Evolutionary conservation across 1,140 invertebrate species (phyloP).

Genomic region (Sitodiplosis mosellana): DNA sequence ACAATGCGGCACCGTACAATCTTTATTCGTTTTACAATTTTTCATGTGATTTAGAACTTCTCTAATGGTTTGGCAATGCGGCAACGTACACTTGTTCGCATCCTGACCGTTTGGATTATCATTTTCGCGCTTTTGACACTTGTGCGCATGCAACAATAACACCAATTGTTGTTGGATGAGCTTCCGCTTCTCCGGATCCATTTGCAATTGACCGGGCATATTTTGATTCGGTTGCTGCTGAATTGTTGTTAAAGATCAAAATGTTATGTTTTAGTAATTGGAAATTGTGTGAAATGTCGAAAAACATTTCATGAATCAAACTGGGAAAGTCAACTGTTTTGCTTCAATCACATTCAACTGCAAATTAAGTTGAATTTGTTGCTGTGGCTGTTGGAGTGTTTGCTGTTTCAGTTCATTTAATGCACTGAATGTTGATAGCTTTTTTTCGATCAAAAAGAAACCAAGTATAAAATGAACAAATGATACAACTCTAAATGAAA

Average conservation of each 20-base stretch:
- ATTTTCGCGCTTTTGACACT: slow-evolving; percentile 83
- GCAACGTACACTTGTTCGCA: slow-evolving; percentile 67
- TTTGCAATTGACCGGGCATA: slow-evolving; percentile 29
- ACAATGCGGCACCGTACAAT: slow-evolving; percentile 84
- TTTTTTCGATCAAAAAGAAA: no score
- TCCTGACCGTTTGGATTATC: slow-evolving; percentile 42
- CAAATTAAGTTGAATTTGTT: slow-evolving; percentile 13
- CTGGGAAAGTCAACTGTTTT: no score
- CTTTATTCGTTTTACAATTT: slow-evolving; percentile 78
- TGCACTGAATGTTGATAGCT: no score
- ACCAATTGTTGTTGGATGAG: slow-evolving; percentile 98
- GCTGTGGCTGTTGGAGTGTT: slow-evolving; percentile 7
- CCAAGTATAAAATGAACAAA: no score
- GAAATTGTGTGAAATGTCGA: no score
- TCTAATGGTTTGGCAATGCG: slow-evolving; percentile 98
- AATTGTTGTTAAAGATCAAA: background rate
- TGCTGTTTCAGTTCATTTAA: no score
- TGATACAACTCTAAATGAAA: no score
- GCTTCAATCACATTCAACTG: no score
- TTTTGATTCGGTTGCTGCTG: slow-evolving; percentile 14
- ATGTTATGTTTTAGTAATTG: no score
- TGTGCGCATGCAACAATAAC: slow-evolving; percentile 91
- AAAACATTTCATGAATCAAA: no score
- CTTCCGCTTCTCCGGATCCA: slow-evolving; percentile 93
- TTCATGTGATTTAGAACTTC: slow-evolving; percentile 99